Evolutionary conservation across 1,140 invertebrate species (phyloP).

Genomic region (Platorchestia sp.): DNA sequence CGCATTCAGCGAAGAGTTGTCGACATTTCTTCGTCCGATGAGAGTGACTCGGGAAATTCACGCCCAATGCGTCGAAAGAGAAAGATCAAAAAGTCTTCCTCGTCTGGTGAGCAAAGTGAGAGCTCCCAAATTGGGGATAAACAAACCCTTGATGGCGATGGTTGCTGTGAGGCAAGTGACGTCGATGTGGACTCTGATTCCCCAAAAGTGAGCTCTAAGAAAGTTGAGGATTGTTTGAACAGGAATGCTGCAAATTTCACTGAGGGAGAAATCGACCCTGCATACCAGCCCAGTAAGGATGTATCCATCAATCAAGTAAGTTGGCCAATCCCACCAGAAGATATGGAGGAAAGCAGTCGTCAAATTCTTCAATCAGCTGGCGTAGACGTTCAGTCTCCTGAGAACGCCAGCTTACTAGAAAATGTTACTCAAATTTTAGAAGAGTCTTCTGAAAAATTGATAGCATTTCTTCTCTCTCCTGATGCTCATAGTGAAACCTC

Average conservation of each 20-base stretch:
- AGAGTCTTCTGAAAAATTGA: constrained; percentile 57
- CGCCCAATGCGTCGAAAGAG: constrained; percentile 5
- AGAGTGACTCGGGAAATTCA: constrained; percentile 2
- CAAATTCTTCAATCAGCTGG: constrained; percentile 42
- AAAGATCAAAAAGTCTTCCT: constrained; percentile 10
- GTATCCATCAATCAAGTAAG: neutral
- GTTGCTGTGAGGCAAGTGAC: neutral
- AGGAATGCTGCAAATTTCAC: neutral
- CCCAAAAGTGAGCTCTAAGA: neutral
- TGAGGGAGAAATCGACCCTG: neutral
- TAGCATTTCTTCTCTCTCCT: constrained; percentile 15
- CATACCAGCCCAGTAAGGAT: neutral
- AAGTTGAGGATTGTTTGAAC: neutral
- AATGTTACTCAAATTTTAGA: constrained; percentile 57
- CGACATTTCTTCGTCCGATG: neutral
- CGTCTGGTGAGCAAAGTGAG: constrained; percentile 30
- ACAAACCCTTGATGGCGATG: neutral
- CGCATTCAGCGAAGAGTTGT: neutral
- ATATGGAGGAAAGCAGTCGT: constrained; percentile 42
- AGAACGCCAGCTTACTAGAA: constrained; percentile 26
- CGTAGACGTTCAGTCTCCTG: constrained; percentile 55
- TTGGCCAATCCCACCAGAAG: constrained; percentile 6
- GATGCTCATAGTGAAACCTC: neutral
- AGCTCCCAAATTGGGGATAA: neutral
- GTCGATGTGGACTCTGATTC: neutral